Conservation (phyloP, 2,888 invertebrate species). For the Litoditis marina region DNA sequence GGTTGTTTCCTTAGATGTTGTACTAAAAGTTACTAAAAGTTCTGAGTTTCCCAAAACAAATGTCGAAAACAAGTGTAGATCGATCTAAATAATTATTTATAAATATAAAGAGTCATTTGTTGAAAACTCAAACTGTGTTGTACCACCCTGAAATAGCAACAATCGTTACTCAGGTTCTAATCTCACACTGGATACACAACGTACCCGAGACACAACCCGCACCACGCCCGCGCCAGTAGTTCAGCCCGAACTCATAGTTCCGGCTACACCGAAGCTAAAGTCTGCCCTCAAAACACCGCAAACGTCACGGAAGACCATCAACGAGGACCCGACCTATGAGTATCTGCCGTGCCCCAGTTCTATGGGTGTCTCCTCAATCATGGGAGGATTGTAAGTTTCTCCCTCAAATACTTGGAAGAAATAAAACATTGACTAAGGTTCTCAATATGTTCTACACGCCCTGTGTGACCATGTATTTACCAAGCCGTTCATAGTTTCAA, state of each 20-base stretch:
- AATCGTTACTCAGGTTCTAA: constrained; percentile 20
- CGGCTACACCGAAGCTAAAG: constrained; percentile 25
- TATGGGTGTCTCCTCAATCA: constrained; percentile 34
- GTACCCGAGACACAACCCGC: constrained; percentile 16
- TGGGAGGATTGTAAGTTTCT: too few species aligned
- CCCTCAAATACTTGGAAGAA: too few species aligned
- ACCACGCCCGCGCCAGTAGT: constrained; percentile 24
- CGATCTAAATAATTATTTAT: too few species aligned
- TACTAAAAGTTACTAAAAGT: too few species aligned
- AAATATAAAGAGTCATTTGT: too few species aligned
- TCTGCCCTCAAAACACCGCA: constrained; percentile 35
- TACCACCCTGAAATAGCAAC: too few species aligned
- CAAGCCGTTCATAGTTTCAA: too few species aligned
- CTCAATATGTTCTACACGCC: not conserved
- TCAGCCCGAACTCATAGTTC: constrained; percentile 14
- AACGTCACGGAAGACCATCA: constrained; percentile 3
- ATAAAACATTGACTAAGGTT: not conserved
- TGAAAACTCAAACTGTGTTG: too few species aligned
- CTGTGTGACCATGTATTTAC: not conserved
- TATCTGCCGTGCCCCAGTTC: constrained; percentile 33
- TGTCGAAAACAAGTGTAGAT: too few species aligned
- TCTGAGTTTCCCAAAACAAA: too few species aligned
- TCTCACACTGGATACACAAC: constrained; percentile 28
- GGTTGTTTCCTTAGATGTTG: too few species aligned
- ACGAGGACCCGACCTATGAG: constrained; percentile 30